Base-by-base conservation (phyloP, 2,888 invertebrate genomes). In the Phymatocera aterrima region DNA sequence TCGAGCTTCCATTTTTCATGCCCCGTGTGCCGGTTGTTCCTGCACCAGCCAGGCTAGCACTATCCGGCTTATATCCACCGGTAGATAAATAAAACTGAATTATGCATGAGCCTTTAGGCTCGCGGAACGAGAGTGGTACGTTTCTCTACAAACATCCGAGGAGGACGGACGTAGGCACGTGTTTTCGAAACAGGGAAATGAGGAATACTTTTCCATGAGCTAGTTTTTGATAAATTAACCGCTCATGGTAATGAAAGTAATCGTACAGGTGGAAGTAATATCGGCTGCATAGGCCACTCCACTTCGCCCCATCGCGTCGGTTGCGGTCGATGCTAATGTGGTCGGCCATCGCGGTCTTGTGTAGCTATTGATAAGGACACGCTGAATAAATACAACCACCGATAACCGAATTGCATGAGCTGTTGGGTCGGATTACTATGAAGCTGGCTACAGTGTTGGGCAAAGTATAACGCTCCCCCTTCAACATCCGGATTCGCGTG, bases 71-170 rank as follows among this genome's bases (percentile, higher is more conserved):
- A 40, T 54, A 43, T 24, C 31, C 57, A 12, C 12, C 31, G 40
- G 75, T 60, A 43, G 75, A 75, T 75, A 77, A 78, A 82, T 80
- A 81, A 78, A 82, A 81, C 78, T 79, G 78, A 82, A 80, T 82
- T 82, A 82, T 78, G 80, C 81, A 80, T 78, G 24, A 74, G 51
- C 78, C 74, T 79, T 46, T 82, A 70, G 78, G 75, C 40, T 57
- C 37, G 57, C 6, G 75, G 60, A 60, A 75, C 31, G 24, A 57
- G 40, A 60, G 57, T 57, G 40, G 57, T n/a, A n/a, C n/a, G n/a
- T 57, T 57, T 75, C 72, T 51, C 40, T 18, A 10, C 46, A 46
- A 46, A 68, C 46, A 21, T 34, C 18, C 37, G 10, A 15, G 46
- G 24, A 15, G 6, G 15, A 12, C 60, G 24, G 12, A 51, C 51